Evolutionary conservation across 2,113 vertebrate genomes (phyloP).

Genomic region (Anarhynchus alexandrinus): DNA sequence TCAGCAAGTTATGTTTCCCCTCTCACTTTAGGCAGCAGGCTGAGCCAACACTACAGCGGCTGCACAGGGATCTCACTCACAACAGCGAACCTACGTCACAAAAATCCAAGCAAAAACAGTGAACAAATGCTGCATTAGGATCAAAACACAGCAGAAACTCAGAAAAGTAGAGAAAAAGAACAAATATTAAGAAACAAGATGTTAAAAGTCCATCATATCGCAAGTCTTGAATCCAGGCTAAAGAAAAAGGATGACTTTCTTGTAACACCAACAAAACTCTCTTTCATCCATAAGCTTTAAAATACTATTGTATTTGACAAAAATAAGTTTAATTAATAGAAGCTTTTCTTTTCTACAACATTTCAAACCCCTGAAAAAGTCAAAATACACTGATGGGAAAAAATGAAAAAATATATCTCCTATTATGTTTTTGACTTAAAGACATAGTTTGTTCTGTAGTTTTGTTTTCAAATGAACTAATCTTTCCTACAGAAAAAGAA

Average conservation of each 20-base stretch:
- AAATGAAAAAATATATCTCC: background rate
- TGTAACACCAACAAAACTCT: background rate
- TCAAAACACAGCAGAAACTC: background rate
- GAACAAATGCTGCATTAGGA: background rate
- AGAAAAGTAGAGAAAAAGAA: background rate
- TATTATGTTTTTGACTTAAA: background rate
- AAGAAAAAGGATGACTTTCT: background rate
- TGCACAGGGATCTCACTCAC: background rate
- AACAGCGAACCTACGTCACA: background rate
- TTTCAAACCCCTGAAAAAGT: background rate
- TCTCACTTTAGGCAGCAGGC: background rate
- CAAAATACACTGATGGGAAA: background rate
- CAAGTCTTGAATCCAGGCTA: background rate
- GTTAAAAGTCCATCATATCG: background rate
- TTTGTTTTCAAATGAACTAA: background rate
- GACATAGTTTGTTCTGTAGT: background rate
- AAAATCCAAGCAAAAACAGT: background rate
- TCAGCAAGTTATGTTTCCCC: background rate
- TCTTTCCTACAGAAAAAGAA: background rate
- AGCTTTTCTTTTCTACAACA: background rate
- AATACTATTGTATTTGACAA: background rate
- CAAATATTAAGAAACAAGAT: background rate
- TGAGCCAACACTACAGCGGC: background rate
- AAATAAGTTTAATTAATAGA: background rate
- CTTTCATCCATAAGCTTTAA: background rate